These are phyloP conservation scores for Sisor rabdophorus DNA, from an alignment of 2,113 vertebrate species.

Conservation along the genomic window DNA sequence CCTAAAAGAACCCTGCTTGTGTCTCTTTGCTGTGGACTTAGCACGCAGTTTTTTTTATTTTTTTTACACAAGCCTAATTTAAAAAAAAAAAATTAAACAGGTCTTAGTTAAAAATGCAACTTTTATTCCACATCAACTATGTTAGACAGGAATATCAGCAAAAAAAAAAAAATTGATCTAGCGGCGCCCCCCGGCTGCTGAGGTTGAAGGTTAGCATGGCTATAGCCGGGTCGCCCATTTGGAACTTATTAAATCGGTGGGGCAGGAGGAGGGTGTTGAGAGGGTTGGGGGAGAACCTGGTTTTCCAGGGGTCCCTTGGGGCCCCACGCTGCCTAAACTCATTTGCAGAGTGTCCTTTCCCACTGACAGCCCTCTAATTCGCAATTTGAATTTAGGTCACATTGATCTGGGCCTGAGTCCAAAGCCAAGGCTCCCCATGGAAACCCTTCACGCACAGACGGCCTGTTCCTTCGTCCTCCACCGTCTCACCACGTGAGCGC, in stretches of 20 bases:
- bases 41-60: no score
- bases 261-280: slow-evolving; percentile 17
- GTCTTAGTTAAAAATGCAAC: background rate
- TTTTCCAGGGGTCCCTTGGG: slow-evolving; percentile 54
- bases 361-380: slow-evolving; percentile 67
- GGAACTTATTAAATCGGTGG: slow-evolving; percentile 69
- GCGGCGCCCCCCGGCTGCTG: slow-evolving; percentile 5
- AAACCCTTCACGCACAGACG: slow-evolving; percentile 46
- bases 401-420: slow-evolving; percentile 71
- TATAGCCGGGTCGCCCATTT: slow-evolving; percentile 60
- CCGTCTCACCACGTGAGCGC: slow-evolving; percentile 36
- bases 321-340: slow-evolving; percentile 63
- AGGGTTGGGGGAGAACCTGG: slow-evolving; percentile 47
- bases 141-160: background rate
- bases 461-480: slow-evolving; percentile 35
- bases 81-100: no score
- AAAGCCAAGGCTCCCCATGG: slow-evolving; percentile 58
- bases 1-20: background rate
- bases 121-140: background rate
- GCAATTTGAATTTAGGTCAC: slow-evolving; percentile 73
- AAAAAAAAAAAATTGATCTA: background rate
- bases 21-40: no score
- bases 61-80: no score
- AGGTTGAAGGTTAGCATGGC: slow-evolving; percentile 6
- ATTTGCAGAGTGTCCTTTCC: slow-evolving; percentile 68